Conservation (phyloP, 2,113 vertebrate genomes). For the Mirounga angustirostris region DNA sequence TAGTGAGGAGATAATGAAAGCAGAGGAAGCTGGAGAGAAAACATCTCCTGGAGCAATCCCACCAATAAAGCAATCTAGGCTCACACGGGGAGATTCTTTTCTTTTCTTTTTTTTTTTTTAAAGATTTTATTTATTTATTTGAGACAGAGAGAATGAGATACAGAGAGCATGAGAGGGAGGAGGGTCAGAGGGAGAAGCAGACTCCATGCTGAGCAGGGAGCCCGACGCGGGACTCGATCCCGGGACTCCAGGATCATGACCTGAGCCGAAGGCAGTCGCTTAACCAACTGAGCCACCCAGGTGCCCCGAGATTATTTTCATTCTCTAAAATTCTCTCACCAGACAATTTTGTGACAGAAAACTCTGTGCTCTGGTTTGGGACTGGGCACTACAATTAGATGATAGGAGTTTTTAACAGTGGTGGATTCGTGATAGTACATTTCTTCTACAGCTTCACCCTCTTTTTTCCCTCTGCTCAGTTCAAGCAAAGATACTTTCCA, state of each 20-base stretch:
- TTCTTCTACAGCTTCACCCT: neutral
- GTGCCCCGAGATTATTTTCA: slow-evolving; percentile 42
- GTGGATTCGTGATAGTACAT: neutral
- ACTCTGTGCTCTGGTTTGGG: slow-evolving; percentile 15
- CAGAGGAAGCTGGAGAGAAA: slow-evolving; percentile 80
- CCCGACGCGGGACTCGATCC: too few relatives aligned
- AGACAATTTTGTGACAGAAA: slow-evolving; percentile 23
- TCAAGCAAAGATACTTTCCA: slow-evolving; percentile 11
- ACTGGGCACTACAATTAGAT: slow-evolving; percentile 5
- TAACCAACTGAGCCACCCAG: too few relatives aligned
- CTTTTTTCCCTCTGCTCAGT: neutral
- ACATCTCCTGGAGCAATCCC: slow-evolving; percentile 61
- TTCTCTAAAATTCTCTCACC: neutral
- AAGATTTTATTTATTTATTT: too few relatives aligned
- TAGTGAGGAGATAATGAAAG: slow-evolving; percentile 79
- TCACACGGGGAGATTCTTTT: slow-evolving; percentile 56
- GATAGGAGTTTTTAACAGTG: neutral
- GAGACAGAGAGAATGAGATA: too few relatives aligned
- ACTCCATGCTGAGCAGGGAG: too few relatives aligned
- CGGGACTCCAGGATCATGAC: too few relatives aligned
- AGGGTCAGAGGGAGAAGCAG: too few relatives aligned
- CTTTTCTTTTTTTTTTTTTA: too few relatives aligned
- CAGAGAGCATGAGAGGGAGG: too few relatives aligned
- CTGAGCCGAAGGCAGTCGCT: too few relatives aligned
- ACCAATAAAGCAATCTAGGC: slow-evolving; percentile 72